phyloP scores from a whole-genome alignment of 2,888 invertebrate genomes.

The Rhagium mordax region DNA sequence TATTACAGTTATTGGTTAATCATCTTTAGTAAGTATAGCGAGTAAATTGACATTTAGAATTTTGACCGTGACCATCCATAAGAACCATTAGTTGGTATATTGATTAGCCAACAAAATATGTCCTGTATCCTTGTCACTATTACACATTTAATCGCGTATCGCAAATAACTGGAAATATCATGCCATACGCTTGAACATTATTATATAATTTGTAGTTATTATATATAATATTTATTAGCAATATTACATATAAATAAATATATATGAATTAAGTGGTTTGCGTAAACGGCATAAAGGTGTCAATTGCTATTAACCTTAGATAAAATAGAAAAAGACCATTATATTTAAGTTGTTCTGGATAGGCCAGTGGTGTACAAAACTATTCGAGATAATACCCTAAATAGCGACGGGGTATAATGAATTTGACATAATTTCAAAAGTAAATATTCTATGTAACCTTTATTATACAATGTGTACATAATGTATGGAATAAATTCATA shows the following conservation, averaged over 20 bases:
- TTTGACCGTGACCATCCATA: too few species aligned
- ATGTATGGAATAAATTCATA: too few species aligned
- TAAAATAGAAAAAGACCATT: not conserved
- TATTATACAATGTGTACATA: too few species aligned
- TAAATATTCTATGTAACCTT: too few species aligned
- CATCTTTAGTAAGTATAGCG: too few species aligned
- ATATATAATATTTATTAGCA: not conserved
- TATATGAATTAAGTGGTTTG: not conserved
- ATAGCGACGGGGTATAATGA: not conserved
- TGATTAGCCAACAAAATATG: too few species aligned
- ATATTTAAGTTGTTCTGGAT: not conserved
- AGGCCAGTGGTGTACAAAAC: not conserved
- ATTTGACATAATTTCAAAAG: not conserved
- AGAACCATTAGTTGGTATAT: too few species aligned
- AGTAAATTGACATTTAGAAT: too few species aligned
- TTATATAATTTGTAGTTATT: not conserved
- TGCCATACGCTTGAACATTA: not conserved
- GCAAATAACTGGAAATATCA: not conserved
- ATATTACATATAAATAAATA: not conserved
- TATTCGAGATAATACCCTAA: not conserved
- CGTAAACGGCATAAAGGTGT: not conserved
- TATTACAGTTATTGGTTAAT: too few species aligned
- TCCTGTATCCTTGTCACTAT: too few species aligned
- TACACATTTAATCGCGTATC: not conserved
- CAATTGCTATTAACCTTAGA: slow-evolving; percentile 6